A percentile compares a stretch with the other conserved stretches of the same genome.
These are phyloP conservation scores for Dermolepida albohirtum DNA, from an alignment of 2,888 invertebrate species.

Conservation along the genomic window DNA sequence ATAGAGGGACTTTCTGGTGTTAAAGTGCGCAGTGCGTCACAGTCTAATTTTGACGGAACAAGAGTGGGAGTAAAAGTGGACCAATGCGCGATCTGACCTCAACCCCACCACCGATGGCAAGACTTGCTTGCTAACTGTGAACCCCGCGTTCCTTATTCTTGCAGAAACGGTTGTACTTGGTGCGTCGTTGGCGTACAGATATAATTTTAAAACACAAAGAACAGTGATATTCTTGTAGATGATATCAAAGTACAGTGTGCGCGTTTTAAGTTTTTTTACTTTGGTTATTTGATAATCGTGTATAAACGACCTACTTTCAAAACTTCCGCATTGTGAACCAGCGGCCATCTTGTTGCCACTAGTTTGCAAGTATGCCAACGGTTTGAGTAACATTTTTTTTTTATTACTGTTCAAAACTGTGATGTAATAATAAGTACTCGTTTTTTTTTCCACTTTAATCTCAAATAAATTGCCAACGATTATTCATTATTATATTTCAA, in stretches of 20 bases:
- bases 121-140: conserved; percentile 50
- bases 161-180: conserved; percentile 47
- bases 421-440: conserved; percentile 41
- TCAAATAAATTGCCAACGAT: conserved; percentile 21
- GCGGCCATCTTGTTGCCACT: conserved; percentile 54
- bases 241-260: conserved; percentile 29
- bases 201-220: conserved; percentile 32
- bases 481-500: conserved; percentile 8
- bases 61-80: conserved; percentile 48
- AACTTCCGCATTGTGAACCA: conserved; percentile 55
- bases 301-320: conserved; percentile 53
- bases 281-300: conserved; percentile 32
- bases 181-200: conserved; percentile 40
- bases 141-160: conserved; percentile 53
- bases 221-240: conserved; percentile 34
- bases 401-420: conserved; percentile 40
- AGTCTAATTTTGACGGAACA: conserved; percentile 48
- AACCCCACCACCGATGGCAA: conserved; percentile 47
- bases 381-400: conserved; percentile 43
- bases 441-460: conserved; percentile 15
- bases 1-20: conserved; percentile 50
- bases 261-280: conserved; percentile 33
- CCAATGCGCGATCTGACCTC: conserved; percentile 50
- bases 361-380: conserved; percentile 46
- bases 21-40: conserved; percentile 51